These are phyloP conservation scores for Dryobotodes eremita DNA, from an alignment of 2,888 invertebrate genomes.

Conservation along the genomic window DNA sequence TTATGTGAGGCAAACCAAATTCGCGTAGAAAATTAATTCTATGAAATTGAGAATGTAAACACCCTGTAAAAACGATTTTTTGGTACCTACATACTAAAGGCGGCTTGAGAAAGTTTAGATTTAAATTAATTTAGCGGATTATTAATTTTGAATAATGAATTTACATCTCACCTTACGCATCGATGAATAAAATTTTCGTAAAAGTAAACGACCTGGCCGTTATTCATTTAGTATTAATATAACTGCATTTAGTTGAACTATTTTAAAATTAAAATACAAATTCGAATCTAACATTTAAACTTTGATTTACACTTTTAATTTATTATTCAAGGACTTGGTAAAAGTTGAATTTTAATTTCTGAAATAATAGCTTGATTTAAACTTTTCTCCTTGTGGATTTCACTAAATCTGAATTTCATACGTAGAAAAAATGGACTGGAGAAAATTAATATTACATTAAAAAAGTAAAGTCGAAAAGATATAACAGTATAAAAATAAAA, in stretches of 20 bases:
- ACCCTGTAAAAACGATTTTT: conserved; percentile 79
- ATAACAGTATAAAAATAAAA: conserved; percentile 46
- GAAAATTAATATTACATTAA: conserved; percentile 13
- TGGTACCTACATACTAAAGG: conserved; percentile 74
- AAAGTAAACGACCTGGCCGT: conserved; percentile 61
- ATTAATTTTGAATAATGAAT: conserved; percentile 89
- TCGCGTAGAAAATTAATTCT: conserved; percentile 52
- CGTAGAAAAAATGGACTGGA: conserved; percentile 19
- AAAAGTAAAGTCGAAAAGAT: conserved; percentile 16
- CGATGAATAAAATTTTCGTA: conserved; percentile 63
- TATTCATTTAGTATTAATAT: conserved; percentile 55
- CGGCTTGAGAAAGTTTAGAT: conserved; percentile 84
- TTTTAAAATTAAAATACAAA: conserved; percentile 55
- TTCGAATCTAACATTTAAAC: conserved; percentile 37
- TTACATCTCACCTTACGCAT: conserved; percentile 72
- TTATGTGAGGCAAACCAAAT: conserved; percentile 32
- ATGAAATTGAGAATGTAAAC: conserved; percentile 67
- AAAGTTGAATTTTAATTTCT: conserved; percentile 58
- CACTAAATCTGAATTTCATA: conserved; percentile 29
- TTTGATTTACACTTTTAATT: conserved; percentile 64
- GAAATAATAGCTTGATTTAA: conserved; percentile 45
- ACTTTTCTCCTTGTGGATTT: conserved; percentile 38
- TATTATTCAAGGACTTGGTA: conserved; percentile 50
- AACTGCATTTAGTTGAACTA: conserved; percentile 51
- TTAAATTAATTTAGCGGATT: conserved; percentile 85